Evolutionary conservation across 1,140 invertebrate species (phyloP).

Genomic region (Drosophila subobscura): DNA sequence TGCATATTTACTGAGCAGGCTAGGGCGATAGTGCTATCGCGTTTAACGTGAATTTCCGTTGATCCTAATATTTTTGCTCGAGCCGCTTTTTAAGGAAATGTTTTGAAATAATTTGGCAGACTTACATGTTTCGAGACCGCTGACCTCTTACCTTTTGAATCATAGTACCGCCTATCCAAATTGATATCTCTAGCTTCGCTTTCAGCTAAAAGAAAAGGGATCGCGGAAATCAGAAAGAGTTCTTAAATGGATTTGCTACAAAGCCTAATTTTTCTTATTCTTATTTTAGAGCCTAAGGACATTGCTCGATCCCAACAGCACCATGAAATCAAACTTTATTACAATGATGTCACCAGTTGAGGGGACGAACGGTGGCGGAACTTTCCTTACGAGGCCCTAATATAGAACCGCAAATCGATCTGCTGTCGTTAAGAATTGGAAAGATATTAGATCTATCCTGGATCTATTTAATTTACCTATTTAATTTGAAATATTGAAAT

Average conservation of each 20-base stretch:
- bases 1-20: constrained; percentile 94
- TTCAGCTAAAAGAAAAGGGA: constrained; percentile 51
- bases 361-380: too few relatives aligned
- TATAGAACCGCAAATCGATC: too few relatives aligned
- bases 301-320: too few relatives aligned
- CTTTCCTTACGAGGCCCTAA: too few relatives aligned
- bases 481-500: background rate
- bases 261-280: too few relatives aligned
- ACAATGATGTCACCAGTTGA: too few relatives aligned
- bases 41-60: constrained; percentile 94
- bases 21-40: constrained; percentile 94
- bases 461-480: too few relatives aligned
- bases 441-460: background rate
- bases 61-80: constrained; percentile 93
- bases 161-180: constrained; percentile 64
- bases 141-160: constrained; percentile 65
- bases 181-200: constrained; percentile 57
- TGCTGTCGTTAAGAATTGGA: background rate
- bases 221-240: too few relatives aligned
- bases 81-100: constrained; percentile 86
- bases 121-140: background rate
- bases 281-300: too few relatives aligned
- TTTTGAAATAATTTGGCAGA: background rate
- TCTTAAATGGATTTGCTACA: too few relatives aligned
- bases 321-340: too few relatives aligned